A percentile compares a stretch with the other conserved stretches of the same genome.
Conservation (phyloP, 2,797 vertebrate genomes). For the Synaphobranchus kaupii region DNA sequence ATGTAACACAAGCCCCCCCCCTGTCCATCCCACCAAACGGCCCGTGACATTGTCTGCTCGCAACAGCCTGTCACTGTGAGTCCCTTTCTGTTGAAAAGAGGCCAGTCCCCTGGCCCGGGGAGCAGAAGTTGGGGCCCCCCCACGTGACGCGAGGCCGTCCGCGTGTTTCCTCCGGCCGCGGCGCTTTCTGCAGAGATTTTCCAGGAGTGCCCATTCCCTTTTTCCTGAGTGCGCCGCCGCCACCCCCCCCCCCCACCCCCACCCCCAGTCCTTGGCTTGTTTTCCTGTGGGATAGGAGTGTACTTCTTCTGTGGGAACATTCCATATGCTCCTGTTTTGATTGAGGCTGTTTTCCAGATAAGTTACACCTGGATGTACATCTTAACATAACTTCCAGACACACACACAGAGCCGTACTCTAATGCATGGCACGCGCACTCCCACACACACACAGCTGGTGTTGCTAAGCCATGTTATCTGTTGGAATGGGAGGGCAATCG, state of each 20-base stretch:
- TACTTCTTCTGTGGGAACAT: conserved; percentile 5
- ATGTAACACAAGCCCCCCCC: neutral
- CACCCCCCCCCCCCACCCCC: no score
- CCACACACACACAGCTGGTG: neutral
- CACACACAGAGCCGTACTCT: neutral
- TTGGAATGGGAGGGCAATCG: neutral
- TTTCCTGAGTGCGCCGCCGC: neutral
- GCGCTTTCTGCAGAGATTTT: neutral
- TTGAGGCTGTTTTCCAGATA: neutral
- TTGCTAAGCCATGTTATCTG: neutral
- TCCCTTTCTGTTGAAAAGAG: neutral
- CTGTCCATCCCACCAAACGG: neutral
- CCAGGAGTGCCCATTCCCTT: neutral
- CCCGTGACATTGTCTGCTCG: neutral
- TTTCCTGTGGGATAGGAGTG: conserved; percentile 12
- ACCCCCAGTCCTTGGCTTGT: neutral
- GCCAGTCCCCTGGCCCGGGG: neutral
- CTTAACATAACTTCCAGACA: neutral
- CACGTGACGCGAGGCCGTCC: neutral
- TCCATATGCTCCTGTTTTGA: neutral
- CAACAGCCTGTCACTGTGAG: neutral
- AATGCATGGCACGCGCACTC: neutral
- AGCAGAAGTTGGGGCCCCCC: neutral
- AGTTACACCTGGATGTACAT: conserved; percentile 13
- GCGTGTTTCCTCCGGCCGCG: neutral